Evolutionary conservation across 2,113 vertebrate species (phyloP), one percentile per base, ranked within the genome.

Genomic region (Lamprotornis superbus): DNA sequence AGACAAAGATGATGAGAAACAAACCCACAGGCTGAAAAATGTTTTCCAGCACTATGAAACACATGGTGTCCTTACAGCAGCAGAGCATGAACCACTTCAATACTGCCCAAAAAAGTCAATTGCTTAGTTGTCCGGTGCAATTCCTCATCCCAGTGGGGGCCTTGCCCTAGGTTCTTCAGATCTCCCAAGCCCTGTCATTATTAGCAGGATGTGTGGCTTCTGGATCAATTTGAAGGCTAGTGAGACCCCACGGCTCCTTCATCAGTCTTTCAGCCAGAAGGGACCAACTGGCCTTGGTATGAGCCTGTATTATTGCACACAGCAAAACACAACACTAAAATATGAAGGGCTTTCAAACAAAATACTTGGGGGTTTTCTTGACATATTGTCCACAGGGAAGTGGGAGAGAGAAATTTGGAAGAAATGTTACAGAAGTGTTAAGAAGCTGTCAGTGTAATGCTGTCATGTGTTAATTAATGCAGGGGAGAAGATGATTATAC

Each of bases 391-490:
- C 96, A 91, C 61, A 77, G 89, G 49, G 70, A 93, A 85, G n/a
- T 52, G 37, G n/a, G 81, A 91, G 65, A 92, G 64, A 86, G 49
- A 89, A 24, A 87, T 89, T 80, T 93, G 78, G 68, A 94, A 91
- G 53, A 71, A 90, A 94, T 82, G 56, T 83, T 91, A 68, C 33
- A 76, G 53, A 75, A 95, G 89, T 75, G 94, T 83, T 92, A 93
- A 95, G 87, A 91, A 94, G 84, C 89, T 96, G 93, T 91, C 94
- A 91, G 70, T 85, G 46, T 89, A 87, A 85, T 91, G 63, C 74
- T 96, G 93, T 93, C 87, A 94, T 95, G 91, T 96, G 94, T 87
- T 94, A 95, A 95, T 94, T 95, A 95, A 95, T 94, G 84, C 93
- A 89, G 42, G 39, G 73, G 31, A 93, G 86, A 96, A 91, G 63